Conservation (phyloP, 2,797 vertebrate species). For the Bradypodion pumilum region DNA sequence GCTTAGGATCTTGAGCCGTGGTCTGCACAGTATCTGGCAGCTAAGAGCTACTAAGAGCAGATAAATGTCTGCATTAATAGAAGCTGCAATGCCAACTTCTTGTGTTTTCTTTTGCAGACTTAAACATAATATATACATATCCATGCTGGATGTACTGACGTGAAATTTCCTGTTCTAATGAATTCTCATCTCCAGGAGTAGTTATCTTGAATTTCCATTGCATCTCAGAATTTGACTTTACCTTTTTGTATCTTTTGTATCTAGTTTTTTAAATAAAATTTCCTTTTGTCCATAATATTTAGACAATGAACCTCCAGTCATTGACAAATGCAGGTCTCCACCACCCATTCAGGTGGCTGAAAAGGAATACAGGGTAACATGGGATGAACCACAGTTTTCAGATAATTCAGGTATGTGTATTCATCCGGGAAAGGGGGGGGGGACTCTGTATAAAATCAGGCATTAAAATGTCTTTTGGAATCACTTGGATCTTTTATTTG, state of each 20-base stretch:
- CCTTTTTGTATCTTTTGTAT: neutral
- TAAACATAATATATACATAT: conserved; percentile 4
- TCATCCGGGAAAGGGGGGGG: neutral
- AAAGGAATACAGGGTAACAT: conserved; percentile 76
- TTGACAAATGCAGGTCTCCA: conserved; percentile 94
- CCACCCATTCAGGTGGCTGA: conserved; percentile 82
- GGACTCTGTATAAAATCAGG: fast-evolving
- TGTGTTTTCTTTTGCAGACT: neutral
- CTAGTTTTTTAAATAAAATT: conserved; percentile 26
- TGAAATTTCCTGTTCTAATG: neutral
- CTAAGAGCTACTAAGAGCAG: neutral
- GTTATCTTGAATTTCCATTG: conserved; percentile 8
- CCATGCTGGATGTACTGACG: neutral
- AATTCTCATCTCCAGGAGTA: neutral
- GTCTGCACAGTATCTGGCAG: neutral
- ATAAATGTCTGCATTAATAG: conserved; percentile 6
- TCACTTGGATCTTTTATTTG: neutral
- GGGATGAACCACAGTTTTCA: conserved; percentile 97
- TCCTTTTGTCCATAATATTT: conserved; percentile 51
- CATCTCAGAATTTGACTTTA: neutral
- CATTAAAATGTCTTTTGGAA: neutral
- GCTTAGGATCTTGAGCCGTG: conserved; percentile 17
- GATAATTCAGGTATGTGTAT: conserved; percentile 92
- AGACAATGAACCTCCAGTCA: conserved; percentile 93
- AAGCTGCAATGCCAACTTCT: neutral